phyloP scores from a whole-genome alignment of 2,888 invertebrate genomes.

The Papilio gigon region DNA sequence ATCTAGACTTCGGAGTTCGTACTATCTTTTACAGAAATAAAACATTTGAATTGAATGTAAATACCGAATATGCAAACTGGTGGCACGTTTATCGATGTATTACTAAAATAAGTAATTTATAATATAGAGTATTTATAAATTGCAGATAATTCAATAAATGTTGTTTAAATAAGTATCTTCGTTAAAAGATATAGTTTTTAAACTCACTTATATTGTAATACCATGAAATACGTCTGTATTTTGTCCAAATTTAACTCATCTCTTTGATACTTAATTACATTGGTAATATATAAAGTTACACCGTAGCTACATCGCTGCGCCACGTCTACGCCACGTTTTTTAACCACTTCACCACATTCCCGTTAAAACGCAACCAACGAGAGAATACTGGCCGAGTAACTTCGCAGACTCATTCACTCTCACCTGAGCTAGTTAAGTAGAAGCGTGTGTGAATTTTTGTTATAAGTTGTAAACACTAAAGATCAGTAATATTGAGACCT shows the following conservation, averaged over 20 bases:
- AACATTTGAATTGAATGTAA: neutral
- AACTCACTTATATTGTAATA: neutral
- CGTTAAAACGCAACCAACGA: conserved; percentile 1
- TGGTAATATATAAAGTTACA: neutral
- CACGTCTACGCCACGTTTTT: conserved; percentile 45
- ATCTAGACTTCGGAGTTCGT: conserved; percentile 37
- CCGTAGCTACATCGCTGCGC: neutral
- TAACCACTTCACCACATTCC: conserved; percentile 43
- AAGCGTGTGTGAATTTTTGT: neutral
- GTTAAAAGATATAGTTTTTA: neutral
- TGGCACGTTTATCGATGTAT: too few relatives aligned
- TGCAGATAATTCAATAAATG: too few relatives aligned
- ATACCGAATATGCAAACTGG: too few relatives aligned
- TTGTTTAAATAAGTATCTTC: too few relatives aligned
- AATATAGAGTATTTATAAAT: too few relatives aligned
- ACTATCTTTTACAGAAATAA: neutral
- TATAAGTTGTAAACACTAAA: neutral
- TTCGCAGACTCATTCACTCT: conserved; percentile 35
- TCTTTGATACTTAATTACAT: neutral
- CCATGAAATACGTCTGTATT: neutral
- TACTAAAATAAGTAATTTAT: too few relatives aligned
- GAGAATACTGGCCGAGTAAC: conserved; percentile 28
- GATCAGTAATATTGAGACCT: neutral
- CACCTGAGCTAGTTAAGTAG: conserved; percentile 12
- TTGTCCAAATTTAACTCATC: neutral